Percentiles rank a stretch among this genome's conserved stretches.
Conservation (phyloP, 2,888 invertebrate genomes). For the Hybos culiciformis region DNA sequence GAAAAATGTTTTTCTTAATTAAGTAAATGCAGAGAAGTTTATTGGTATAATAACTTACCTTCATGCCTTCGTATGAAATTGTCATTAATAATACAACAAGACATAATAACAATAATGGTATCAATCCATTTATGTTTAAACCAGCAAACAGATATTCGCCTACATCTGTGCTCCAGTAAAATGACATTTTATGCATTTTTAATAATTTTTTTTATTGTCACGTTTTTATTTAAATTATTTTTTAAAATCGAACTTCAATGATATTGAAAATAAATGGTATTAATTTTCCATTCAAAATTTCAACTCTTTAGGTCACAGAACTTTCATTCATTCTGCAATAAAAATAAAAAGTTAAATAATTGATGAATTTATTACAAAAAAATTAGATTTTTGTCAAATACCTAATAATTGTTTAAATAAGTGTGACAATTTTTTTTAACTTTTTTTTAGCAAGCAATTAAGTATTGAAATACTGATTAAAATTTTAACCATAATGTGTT, state of each 20-base stretch:
- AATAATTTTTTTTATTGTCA: not conserved
- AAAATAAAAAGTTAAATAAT: not conserved
- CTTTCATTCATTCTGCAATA: not conserved
- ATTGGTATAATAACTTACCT: conserved; percentile 26
- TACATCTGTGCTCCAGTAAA: conserved; percentile 51
- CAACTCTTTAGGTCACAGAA: not conserved
- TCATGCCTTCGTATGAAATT: conserved; percentile 46
- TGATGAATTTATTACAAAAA: not conserved
- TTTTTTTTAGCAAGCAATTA: too few relatives aligned
- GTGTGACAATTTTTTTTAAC: too few relatives aligned
- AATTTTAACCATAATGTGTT: too few relatives aligned
- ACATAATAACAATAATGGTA: conserved; percentile 45
- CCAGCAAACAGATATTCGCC: conserved; percentile 51
- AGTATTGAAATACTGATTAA: too few relatives aligned
- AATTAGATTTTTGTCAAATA: too few relatives aligned
- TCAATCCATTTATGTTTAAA: conserved; percentile 39
- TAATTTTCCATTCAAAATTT: not conserved
- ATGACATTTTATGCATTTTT: conserved; percentile 37
- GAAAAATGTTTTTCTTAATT: not conserved
- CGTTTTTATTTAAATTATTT: too few relatives aligned
- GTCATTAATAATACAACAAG: conserved; percentile 44
- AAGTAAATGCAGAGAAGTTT: not conserved
- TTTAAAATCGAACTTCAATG: too few relatives aligned
- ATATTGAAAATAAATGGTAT: too few relatives aligned
- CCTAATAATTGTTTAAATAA: too few relatives aligned